Conservation (phyloP, 2,888 invertebrate species). For the Syritta pipiens region DNA sequence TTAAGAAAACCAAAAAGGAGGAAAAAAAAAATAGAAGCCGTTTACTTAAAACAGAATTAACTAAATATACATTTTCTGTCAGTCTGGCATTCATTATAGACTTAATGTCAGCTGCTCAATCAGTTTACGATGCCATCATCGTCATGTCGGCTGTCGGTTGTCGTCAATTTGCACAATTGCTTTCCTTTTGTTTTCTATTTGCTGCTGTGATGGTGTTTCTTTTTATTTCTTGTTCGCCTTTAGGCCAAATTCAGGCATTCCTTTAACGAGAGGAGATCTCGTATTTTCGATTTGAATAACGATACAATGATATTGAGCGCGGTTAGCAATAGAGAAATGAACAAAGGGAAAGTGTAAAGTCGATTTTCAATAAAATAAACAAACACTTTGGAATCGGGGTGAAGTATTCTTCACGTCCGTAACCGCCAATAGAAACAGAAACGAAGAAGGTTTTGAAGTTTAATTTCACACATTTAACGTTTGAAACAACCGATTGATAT, state of each 20-base stretch:
- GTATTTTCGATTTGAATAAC: slow-evolving; percentile 43
- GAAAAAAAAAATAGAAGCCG: neutral
- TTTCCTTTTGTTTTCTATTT: neutral
- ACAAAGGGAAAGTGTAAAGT: too few relatives aligned
- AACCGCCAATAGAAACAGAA: too few relatives aligned
- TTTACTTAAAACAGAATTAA: slow-evolving; percentile 20
- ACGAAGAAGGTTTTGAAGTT: neutral
- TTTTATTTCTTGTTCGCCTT: too few relatives aligned
- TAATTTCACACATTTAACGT: slow-evolving; percentile 10
- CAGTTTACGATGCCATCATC: neutral
- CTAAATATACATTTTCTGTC: slow-evolving; percentile 13
- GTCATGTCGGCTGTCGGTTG: neutral
- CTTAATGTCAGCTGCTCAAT: slow-evolving; percentile 19
- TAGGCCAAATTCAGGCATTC: too few relatives aligned
- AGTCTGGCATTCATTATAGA: slow-evolving; percentile 11
- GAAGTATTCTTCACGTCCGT: slow-evolving; percentile 16
- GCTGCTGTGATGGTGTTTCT: too few relatives aligned
- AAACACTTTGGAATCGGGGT: slow-evolving; percentile 36
- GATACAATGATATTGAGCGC: too few relatives aligned
- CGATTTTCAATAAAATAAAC: slow-evolving; percentile 9
- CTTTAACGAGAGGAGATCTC: slow-evolving; percentile 1
- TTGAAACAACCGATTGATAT: slow-evolving; percentile 22
- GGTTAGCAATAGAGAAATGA: slow-evolving; percentile 12
- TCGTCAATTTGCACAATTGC: slow-evolving; percentile 59
- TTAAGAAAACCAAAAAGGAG: neutral